Evolutionary conservation across 2,888 invertebrate species (phyloP), one percentile per base, ranked within the genome.

Genomic region (Megamerina dolium): DNA sequence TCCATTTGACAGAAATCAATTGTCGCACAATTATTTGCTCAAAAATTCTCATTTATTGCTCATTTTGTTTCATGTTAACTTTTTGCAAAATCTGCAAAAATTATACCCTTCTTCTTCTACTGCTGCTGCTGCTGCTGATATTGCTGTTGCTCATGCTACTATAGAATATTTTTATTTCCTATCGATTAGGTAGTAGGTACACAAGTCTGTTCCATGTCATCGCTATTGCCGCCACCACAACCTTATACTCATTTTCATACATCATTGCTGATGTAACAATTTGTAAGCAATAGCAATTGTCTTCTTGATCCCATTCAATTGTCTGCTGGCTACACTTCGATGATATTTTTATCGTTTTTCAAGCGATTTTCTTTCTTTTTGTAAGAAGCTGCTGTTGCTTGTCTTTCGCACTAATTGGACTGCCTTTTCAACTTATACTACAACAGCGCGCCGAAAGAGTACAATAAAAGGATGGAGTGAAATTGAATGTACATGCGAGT

Each of bases 291-390:
- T 60, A 35, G 17, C 23, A 37, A 41, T 41, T 45, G 45, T 38
- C 45, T 37, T 20, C 45, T 38, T 44, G 43, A 45, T 48, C 41
- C 58, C 56, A 62, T 64, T 62, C 64, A 59, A 62, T 62, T 63
- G 63, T 64, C 64, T 64, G 64, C 53, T 57, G 61, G 61, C n/a
- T n/a, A n/a, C n/a, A n/a, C n/a, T n/a, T n/a, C n/a, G n/a, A n/a
- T n/a, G n/a, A n/a, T 60, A 58, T 54, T 64, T 64, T 64, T 63
- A 65, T 65, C 53, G 57, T 51, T 54, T 59, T 52, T 55, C 54
- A 49, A 53, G 46, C 42, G 51, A 10, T 37, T n/a, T n/a, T n/a
- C n/a, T n/a, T n/a, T n/a, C n/a, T n/a, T n/a, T n/a, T n/a, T n/a
- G 43, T 27, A 47, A 31, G 43, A 35, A 45, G 32, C 32, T 29